These are phyloP conservation scores for Eupithecia vulgata DNA, from an alignment of 2,888 invertebrate species.

Conservation along the genomic window DNA sequence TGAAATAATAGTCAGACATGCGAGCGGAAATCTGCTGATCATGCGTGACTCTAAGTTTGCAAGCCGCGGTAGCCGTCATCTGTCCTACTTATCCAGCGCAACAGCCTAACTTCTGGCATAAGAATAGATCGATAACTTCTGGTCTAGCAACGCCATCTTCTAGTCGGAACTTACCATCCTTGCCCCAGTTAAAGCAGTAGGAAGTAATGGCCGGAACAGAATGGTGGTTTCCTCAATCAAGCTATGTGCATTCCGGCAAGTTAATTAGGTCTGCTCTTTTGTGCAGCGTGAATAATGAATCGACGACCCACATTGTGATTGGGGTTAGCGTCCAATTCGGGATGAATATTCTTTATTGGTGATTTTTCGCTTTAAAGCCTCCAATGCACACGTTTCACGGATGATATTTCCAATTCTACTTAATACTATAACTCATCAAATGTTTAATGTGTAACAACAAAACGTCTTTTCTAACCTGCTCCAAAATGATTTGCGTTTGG, in stretches of 20 bases:
- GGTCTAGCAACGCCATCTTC: constrained; percentile 16
- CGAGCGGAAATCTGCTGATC: background rate
- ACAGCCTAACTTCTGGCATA: background rate
- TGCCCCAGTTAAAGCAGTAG: constrained; percentile 39
- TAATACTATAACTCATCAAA: background rate
- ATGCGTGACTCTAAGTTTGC: background rate
- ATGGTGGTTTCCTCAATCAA: constrained; percentile 34
- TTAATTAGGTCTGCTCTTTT: constrained; percentile 34
- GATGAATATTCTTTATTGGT: constrained; percentile 4
- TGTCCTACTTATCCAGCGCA: background rate
- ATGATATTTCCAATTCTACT: background rate
- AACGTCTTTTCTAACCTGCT: background rate
- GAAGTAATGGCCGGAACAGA: constrained; percentile 33
- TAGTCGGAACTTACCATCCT: constrained; percentile 28
- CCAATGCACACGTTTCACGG: background rate
- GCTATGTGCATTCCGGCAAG: constrained; percentile 26
- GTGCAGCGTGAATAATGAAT: constrained; percentile 35
- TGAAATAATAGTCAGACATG: background rate
- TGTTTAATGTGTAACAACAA: background rate
- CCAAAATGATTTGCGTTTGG: background rate
- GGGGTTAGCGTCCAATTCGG: constrained; percentile 26
- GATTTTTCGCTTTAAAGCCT: background rate
- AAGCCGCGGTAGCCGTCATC: background rate
- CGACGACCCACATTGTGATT: constrained; percentile 39
- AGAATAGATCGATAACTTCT: too few relatives aligned